Conservation (phyloP, 2,797 vertebrate genomes). For the Forpus xanthops region DNA sequence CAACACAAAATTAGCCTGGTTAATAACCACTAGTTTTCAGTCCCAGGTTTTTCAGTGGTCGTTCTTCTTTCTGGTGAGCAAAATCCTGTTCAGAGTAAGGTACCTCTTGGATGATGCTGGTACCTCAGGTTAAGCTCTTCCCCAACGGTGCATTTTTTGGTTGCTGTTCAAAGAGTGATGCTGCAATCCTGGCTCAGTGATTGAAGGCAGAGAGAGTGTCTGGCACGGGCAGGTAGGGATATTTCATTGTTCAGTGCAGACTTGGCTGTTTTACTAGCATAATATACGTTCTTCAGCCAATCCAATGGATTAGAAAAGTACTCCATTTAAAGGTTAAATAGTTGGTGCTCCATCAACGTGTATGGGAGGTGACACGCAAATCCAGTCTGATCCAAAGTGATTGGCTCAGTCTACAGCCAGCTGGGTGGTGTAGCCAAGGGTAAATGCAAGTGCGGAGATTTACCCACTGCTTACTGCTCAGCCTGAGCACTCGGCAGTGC, state of each 20-base stretch:
- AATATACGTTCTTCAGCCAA: not conserved
- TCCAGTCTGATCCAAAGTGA: not conserved
- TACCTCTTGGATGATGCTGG: not conserved
- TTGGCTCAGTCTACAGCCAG: not conserved
- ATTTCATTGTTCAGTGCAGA: not conserved
- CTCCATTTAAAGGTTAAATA: not conserved
- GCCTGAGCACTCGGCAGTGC: conserved; percentile 22
- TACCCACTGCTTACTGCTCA: conserved; percentile 30
- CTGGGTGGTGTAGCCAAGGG: not conserved
- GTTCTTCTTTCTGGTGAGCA: not conserved
- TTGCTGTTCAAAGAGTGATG: not conserved
- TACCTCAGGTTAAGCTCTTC: not conserved
- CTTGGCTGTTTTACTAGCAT: not conserved
- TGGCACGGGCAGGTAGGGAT: not conserved
- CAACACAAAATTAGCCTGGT: not conserved
- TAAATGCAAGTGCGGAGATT: not conserved
- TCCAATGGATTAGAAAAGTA: not conserved
- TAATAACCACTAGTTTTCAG: not conserved
- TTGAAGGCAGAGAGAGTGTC: not conserved
- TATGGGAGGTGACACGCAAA: not conserved
- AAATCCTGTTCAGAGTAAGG: not conserved
- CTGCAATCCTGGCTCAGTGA: not conserved
- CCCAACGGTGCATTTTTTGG: not conserved
- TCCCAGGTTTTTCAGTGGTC: not conserved
- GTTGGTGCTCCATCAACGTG: not conserved